phyloP scores from a whole-genome alignment of 37 sponge, comb jelly and placozoan genomes.

The Crambe crambe region DNA sequence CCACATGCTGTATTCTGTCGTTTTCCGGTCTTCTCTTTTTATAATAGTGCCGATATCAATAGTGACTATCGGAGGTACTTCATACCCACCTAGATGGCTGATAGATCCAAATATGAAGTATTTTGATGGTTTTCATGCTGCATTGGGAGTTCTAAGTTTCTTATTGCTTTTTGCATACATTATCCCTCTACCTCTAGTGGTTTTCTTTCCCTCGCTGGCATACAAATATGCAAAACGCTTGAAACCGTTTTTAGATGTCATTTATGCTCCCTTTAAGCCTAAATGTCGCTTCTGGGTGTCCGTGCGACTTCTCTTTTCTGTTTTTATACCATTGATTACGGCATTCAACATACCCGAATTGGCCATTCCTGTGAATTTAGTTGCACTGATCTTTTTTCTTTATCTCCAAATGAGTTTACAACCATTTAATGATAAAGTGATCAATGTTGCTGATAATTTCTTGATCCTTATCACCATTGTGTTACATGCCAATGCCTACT shows the following conservation, averaged over 20 bases:
- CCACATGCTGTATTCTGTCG: constrained; percentile 24
- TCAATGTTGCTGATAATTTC: no score
- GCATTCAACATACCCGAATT: no score
- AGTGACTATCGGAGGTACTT: background rate
- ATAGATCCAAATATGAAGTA: constrained; percentile 42
- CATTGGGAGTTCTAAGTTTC: constrained; percentile 1
- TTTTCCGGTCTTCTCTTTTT: constrained; percentile 15
- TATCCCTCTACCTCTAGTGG: constrained; percentile 26
- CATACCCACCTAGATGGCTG: constrained; percentile 21
- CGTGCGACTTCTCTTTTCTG: no score
- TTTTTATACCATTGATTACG: no score
- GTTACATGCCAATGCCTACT: no score
- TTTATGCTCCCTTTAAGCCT: constrained; percentile 31
- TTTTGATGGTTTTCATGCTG: constrained; percentile 25
- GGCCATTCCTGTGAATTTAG: no score
- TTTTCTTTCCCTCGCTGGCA: constrained; percentile 4
- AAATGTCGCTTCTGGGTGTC: constrained; percentile 38
- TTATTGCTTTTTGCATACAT: constrained; percentile 33
- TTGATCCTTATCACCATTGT: no score
- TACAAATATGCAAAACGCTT: constrained; percentile 24
- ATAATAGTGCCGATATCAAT: constrained; percentile 18
- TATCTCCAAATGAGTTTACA: no score
- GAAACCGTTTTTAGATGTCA: constrained; percentile 35
- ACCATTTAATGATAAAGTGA: no score
- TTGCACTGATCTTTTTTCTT: no score